phyloP scores from a whole-genome alignment of 35 echinoderm and acorn worm species.

The Ophiothrix spiculata region DNA sequence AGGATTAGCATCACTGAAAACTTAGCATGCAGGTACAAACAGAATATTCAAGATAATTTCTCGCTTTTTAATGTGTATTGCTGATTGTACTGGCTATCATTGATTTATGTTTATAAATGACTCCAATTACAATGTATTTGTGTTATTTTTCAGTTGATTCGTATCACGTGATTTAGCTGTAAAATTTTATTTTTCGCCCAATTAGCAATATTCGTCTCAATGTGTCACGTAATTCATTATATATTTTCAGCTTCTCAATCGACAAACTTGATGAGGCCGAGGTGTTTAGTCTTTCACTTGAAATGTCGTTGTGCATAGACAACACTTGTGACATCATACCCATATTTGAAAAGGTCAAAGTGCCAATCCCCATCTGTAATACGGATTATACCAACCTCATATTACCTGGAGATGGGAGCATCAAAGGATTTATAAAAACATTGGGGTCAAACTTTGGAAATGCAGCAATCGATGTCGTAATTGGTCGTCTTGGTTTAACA shows the following conservation, averaged over 20 bases:
- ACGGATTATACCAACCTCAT: neutral
- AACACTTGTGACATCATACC: neutral
- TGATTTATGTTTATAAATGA: too few relatives aligned
- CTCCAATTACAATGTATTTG: too few relatives aligned
- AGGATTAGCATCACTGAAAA: too few relatives aligned
- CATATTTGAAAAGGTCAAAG: slow-evolving; percentile 7
- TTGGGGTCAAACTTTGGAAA: neutral
- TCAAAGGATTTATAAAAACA: neutral
- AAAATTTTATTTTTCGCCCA: too few relatives aligned
- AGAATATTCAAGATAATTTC: too few relatives aligned
- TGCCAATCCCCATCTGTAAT: slow-evolving; percentile 29
- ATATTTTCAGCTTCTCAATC: slow-evolving; percentile 1
- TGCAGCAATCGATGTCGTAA: neutral
- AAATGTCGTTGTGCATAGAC: neutral
- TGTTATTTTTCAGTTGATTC: too few relatives aligned
- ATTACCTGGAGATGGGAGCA: slow-evolving; percentile 8
- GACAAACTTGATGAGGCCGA: slow-evolving; percentile 34
- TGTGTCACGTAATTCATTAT: neutral
- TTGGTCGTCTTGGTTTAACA: neutral
- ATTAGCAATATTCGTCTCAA: neutral
- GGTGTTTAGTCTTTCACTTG: slow-evolving; percentile 21
- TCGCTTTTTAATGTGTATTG: too few relatives aligned
- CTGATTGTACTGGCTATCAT: too few relatives aligned
- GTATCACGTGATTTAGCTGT: too few relatives aligned
- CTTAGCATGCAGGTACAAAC: too few relatives aligned